phyloP scores from a whole-genome alignment of 2,797 vertebrate genomes.

The Pangasius sanitwongsei region DNA sequence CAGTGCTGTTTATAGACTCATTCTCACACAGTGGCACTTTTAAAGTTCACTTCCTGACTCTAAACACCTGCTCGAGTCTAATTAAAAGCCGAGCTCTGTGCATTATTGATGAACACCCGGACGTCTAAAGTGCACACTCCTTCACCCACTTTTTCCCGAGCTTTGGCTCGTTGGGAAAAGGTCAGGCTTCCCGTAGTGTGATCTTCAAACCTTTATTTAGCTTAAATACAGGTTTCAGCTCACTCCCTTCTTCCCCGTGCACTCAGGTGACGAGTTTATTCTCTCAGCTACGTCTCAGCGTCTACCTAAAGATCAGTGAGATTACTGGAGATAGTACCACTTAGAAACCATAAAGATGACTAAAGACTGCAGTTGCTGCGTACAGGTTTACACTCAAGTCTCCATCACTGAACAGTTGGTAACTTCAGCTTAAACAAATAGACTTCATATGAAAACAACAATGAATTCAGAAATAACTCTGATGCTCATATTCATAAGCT shows the following conservation, averaged over 20 bases:
- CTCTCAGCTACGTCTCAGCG: background rate
- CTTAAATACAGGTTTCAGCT: background rate
- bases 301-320: background rate
- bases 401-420: too few species aligned
- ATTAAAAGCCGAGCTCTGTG: conserved; percentile 32
- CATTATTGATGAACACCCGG: conserved; percentile 44
- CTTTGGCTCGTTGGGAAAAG: conserved; percentile 4
- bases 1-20: conserved; percentile 34
- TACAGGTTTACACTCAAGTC: too few species aligned
- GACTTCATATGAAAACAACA: too few species aligned
- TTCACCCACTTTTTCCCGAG: background rate
- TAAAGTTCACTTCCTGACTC: conserved; percentile 35
- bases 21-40: conserved; percentile 22
- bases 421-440: too few species aligned
- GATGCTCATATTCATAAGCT: too few species aligned
- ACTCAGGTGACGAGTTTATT: background rate
- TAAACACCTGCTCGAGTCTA: conserved; percentile 1
- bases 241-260: background rate
- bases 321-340: too few species aligned
- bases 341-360: too few species aligned
- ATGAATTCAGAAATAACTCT: too few species aligned
- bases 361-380: too few species aligned
- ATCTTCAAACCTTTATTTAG: conserved; percentile 2
- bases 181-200: background rate
- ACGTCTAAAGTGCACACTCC: conserved; percentile 20